Base-by-base conservation (phyloP, 2,888 invertebrate genomes). In the Empis stercorea region DNA sequence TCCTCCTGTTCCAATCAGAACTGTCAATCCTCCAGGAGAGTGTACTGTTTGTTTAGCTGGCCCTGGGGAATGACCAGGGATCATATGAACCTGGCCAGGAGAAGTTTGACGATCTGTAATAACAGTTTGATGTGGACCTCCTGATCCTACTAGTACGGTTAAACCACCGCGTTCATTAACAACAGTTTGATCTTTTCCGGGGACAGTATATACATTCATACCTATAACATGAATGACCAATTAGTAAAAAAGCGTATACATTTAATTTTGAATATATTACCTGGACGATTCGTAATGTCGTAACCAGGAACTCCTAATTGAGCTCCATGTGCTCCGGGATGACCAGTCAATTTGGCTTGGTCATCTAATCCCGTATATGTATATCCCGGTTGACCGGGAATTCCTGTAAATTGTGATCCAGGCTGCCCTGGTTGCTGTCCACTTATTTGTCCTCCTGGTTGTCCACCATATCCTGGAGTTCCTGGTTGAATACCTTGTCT, bases 91-190 rank as follows among this genome's bases (percentile, higher is more conserved):
- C 10, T 44, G 44, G 0, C 51, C 52, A 27, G 44, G 41, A 10
- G 47, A 37, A 3, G 45, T 50, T 36, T 49, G 49, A 9, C 54
- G 47, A 38, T 48, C 51, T 20, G 51, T 50, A 20, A 52, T 48
- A 16, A 55, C 50, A 14, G 55, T 55, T 51, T 55, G 55, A 10
- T 47, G 49, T 10, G 55, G 54, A 10, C 55, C 55, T 10, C 54
- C 55, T 3, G 55, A 53, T n/a, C 55, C 55, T 32, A 55, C 54
- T 34, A 55, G 32, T 15, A 55, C 54, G 10, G 55, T 54, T 2
- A 55, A 44, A 2, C 55, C 52, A 17, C 51, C 52, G 10, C 23
- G 13, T 27, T 52, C 52, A 16, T 49, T 48, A 2, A 52, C 36
- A 1, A 53, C 44, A 14, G 50, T 48, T 20, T 51, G 52, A 37